Conservation (phyloP, 2,113 vertebrate genomes). For the Boleophthalmus pectinirostris region DNA sequence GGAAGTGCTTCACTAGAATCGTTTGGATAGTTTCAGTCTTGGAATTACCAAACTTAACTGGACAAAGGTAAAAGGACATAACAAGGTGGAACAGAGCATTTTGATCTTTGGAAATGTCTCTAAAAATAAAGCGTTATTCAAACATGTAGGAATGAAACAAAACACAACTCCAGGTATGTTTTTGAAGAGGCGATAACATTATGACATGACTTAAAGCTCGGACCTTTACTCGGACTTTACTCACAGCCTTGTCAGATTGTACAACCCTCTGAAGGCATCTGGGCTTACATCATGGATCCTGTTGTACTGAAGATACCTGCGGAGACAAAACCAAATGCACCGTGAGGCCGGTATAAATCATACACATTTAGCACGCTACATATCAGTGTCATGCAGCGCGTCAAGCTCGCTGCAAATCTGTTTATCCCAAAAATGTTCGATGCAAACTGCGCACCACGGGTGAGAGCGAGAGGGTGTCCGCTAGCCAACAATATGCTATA, state of each 20-base stretch:
- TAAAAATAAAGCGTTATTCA: no score
- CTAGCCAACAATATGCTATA: neutral
- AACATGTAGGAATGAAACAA: no score
- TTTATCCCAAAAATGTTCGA: neutral
- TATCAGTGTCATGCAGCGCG: neutral
- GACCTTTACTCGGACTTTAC: slow-evolving; percentile 67
- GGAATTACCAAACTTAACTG: no score
- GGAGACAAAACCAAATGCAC: slow-evolving; percentile 9
- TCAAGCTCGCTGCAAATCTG: neutral
- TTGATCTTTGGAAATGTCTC: no score
- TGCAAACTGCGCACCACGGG: neutral
- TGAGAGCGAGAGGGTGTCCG: neutral
- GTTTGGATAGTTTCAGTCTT: no score
- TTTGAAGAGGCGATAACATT: no score
- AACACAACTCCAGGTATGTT: no score
- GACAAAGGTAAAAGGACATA: no score
- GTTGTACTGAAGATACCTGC: slow-evolving; percentile 91
- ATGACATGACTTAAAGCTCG: no score
- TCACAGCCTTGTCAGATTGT: slow-evolving; percentile 90
- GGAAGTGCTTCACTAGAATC: no score
- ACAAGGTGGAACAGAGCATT: no score
- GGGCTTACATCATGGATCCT: slow-evolving; percentile 82
- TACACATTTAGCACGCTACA: neutral
- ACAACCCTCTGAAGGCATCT: slow-evolving; percentile 88
- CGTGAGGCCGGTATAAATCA: neutral